Base-by-base conservation (phyloP, 2,113 vertebrate species). In the Aplodontia rufa region DNA sequence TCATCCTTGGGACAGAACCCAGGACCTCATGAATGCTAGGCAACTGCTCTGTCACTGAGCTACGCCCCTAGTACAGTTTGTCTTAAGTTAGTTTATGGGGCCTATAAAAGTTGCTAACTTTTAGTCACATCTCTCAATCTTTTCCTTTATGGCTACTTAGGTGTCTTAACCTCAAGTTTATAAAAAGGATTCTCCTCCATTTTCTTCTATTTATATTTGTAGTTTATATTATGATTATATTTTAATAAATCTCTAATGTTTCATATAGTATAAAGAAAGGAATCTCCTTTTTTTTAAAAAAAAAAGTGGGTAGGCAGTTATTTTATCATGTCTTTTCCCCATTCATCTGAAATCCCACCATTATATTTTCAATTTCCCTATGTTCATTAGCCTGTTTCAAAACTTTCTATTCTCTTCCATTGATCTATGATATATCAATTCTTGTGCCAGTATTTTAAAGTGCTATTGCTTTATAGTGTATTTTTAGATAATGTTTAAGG, bases 201-300 rank as follows among this genome's bases (percentile, higher is more conserved):
- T 93, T 94, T 84, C 53, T 55, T 53, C 40, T 60, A 6, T 88
- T 60, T 83, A 68, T 13, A 85, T 69, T 92, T 79, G 22, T 94
- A 58, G 88, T 86, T 91, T 93, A 60, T 64, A 76, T 91, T 78
- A 74, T 82, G 19, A 47, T 88, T 88, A 86, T 30, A 74, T 88
- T 88, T 91, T 86, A 71, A 74, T 66, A 35, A 12, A 75, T 51
- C 40, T 79, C 37, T 79, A 64, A 42, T 58, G 75, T 96, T 89
- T 92, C 26, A 66, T 79, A 28, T 85, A 37, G 78, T 66, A 28
- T 80, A 24, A 88, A 24, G 66, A 93, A 74, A 93, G 37, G 32
- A 76, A 81, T 95, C 74, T 90, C 35, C 16, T 45, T 91, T 60
- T 55, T 68, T 66, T 55, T 20, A n/a, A n/a, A n/a, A n/a, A n/a